Evolutionary conservation across 2,113 vertebrate genomes (phyloP).

Genomic region (Electrona antarctica): DNA sequence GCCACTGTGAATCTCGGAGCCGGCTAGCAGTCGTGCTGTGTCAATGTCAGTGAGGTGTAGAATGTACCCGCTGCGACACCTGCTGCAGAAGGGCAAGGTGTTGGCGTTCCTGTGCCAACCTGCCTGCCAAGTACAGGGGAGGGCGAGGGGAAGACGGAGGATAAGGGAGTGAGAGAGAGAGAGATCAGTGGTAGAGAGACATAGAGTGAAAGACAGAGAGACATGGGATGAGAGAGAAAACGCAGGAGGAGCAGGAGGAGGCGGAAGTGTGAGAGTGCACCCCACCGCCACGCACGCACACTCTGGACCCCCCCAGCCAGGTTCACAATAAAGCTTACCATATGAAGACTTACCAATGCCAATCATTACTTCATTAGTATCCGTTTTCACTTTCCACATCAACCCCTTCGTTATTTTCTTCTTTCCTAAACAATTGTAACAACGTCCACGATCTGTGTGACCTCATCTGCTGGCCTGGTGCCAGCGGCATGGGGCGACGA

Average conservation of each 20-base stretch:
- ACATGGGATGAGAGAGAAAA: slow-evolving; percentile 5
- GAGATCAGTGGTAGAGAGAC: background rate
- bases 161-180: background rate
- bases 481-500: slow-evolving; percentile 39
- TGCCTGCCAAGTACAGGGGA: slow-evolving; percentile 41
- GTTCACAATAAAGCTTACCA: background rate
- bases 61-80: slow-evolving; percentile 24
- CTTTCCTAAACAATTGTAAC: background rate
- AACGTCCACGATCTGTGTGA: slow-evolving; percentile 21
- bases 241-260: background rate
- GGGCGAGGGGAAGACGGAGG: background rate
- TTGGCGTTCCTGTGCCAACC: slow-evolving; percentile 45
- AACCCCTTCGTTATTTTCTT: slow-evolving; percentile 2
- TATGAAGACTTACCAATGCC: too few species aligned
- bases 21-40: slow-evolving; percentile 39
- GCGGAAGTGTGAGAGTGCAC: slow-evolving; percentile 10
- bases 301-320: background rate
- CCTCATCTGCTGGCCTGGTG: slow-evolving; percentile 31
- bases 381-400: background rate
- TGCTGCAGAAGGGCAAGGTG: slow-evolving; percentile 54
- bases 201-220: slow-evolving; percentile 11
- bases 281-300: slow-evolving; percentile 1
- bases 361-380: too few species aligned
- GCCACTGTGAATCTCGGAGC: slow-evolving; percentile 4
- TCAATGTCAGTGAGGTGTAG: slow-evolving; percentile 41